These are phyloP conservation scores for Lysandra coridon DNA, from an alignment of 2,888 invertebrate species.

Conservation along the genomic window DNA sequence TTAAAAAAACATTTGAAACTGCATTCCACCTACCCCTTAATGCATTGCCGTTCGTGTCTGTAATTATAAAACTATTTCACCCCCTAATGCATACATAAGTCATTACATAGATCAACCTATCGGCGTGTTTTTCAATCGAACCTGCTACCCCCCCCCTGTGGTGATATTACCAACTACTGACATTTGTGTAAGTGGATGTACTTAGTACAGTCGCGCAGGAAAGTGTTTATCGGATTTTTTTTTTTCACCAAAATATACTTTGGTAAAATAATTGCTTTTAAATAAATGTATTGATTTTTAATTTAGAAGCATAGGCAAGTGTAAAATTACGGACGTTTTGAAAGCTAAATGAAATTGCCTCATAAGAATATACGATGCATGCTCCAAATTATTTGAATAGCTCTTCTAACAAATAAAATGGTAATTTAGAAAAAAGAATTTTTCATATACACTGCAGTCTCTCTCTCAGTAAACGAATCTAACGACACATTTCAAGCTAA, in stretches of 20 bases:
- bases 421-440: no score
- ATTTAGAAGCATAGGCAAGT: no score
- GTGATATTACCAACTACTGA: constrained; percentile 22
- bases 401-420: no score
- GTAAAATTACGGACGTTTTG: no score
- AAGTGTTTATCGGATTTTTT: neutral
- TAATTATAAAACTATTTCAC: constrained; percentile 7
- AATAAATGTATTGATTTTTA: no score
- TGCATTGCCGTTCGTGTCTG: neutral
- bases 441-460: no score
- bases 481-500: no score
- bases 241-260: neutral
- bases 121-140: constrained; percentile 26
- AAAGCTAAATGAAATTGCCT: no score
- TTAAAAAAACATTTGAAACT: neutral
- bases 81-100: constrained; percentile 1
- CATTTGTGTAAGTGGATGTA: constrained; percentile 24
- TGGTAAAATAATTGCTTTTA: no score
- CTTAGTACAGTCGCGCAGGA: neutral
- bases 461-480: no score
- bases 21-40: neutral
- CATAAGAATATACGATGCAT: no score
- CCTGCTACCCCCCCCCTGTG: neutral
- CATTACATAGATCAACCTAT: neutral
- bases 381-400: no score